phyloP scores from a whole-genome alignment of 64 coral and sea anemone genomes.

The Dendronephthya gigantea region DNA sequence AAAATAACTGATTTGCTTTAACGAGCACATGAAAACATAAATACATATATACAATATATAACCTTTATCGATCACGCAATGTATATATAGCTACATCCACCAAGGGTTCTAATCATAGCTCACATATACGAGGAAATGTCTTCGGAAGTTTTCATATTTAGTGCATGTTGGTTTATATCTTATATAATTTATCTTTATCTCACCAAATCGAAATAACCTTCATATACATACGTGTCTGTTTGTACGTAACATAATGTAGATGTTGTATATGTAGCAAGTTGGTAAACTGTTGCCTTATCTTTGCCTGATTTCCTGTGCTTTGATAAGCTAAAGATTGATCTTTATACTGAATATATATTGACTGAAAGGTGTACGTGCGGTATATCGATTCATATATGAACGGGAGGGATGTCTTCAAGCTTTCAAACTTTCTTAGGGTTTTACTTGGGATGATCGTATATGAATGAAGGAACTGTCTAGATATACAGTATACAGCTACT shows the following conservation, averaged over 20 bases:
- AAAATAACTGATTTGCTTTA: background rate
- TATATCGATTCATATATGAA: no score
- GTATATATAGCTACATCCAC: background rate
- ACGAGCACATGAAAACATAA: background rate
- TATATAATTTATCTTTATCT: background rate
- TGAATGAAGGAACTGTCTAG: no score
- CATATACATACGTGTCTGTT: background rate
- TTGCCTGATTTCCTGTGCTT: background rate
- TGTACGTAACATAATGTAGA: background rate
- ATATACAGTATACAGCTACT: no score
- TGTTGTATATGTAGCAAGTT: background rate
- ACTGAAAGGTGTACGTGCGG: background rate
- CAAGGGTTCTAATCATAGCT: no score
- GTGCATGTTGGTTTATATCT: background rate
- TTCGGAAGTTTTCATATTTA: background rate
- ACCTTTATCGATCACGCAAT: background rate
- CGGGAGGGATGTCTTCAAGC: no score
- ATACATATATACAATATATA: slow-evolving; percentile 9
- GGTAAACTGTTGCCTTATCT: background rate
- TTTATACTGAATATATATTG: background rate
- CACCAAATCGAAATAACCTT: background rate
- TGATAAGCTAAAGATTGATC: background rate
- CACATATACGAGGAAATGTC: background rate
- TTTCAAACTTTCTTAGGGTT: no score
- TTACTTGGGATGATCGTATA: no score